A percentile compares a stretch with the other conserved stretches of the same genome.
Evolutionary conservation across 2,797 vertebrate species (phyloP).

Genomic region (Eulemur coronatus): DNA sequence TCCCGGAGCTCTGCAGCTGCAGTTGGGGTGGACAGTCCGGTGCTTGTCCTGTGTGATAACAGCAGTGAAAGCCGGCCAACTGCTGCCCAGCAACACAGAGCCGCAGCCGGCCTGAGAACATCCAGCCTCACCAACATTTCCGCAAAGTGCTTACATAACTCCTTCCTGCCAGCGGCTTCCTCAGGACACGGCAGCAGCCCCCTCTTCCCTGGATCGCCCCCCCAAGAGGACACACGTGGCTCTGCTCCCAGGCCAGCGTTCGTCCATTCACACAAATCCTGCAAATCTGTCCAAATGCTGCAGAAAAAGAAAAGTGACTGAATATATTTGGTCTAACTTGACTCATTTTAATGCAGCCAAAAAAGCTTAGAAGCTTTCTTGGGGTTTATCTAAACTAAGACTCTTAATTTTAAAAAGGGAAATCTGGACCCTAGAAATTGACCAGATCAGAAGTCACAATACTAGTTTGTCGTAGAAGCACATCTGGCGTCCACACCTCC

Average conservation of each 20-base stretch:
- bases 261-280: neutral
- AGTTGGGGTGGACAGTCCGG: neutral
- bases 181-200: neutral
- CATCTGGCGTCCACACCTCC: neutral
- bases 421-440: neutral
- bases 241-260: rapidly evolving
- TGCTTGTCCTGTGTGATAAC: neutral
- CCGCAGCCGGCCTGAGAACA: neutral
- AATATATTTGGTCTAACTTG: neutral
- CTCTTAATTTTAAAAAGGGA: neutral
- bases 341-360: neutral
- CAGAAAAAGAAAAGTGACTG: neutral
- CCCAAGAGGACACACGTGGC: neutral
- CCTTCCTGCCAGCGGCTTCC: neutral
- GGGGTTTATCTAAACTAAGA: neutral
- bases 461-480: neutral
- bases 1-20: neutral
- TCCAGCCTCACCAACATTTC: neutral
- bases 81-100: slow-evolving; percentile 6
- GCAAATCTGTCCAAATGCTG: neutral
- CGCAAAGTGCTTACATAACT: neutral
- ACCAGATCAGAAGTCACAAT: neutral
- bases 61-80: neutral
- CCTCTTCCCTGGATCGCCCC: neutral
- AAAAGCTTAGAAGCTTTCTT: neutral